phyloP scores from a whole-genome alignment of 2,113 vertebrate genomes.

The Cinclus mexicanus region DNA sequence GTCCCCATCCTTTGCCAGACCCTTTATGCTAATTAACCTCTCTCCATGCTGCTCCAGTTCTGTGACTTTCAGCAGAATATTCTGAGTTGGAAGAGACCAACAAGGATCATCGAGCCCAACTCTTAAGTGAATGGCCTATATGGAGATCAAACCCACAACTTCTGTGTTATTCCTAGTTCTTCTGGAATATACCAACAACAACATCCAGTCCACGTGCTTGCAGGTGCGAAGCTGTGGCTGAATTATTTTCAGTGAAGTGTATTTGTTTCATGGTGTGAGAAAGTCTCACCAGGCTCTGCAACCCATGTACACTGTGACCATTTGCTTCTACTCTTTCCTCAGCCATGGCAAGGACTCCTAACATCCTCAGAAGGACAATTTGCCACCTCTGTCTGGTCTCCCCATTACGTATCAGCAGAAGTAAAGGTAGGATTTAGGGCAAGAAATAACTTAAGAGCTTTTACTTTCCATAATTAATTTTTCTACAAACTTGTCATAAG shows the following conservation, averaged over 20 bases:
- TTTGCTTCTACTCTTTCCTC: neutral
- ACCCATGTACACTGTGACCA: fast-evolving
- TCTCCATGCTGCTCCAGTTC: fast-evolving
- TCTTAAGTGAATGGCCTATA: neutral
- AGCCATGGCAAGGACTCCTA: neutral
- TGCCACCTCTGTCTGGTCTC: neutral
- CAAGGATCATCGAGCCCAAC: fast-evolving
- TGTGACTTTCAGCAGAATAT: neutral
- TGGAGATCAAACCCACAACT: neutral
- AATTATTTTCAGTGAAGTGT: neutral
- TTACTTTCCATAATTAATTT: neutral
- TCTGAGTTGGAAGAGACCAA: neutral
- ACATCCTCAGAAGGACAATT: neutral
- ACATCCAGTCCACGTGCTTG: neutral
- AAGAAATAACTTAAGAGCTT: neutral
- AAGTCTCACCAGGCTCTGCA: neutral
- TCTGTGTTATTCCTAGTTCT: neutral
- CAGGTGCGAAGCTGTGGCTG: neutral
- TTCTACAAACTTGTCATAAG: neutral
- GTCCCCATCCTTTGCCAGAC: neutral
- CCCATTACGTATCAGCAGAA: neutral
- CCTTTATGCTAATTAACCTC: neutral
- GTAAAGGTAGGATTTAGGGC: neutral
- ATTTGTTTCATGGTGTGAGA: neutral
- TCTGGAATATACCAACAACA: neutral